phyloP scores from a whole-genome alignment of 2,888 invertebrate genomes.

The Junonia oenone region DNA sequence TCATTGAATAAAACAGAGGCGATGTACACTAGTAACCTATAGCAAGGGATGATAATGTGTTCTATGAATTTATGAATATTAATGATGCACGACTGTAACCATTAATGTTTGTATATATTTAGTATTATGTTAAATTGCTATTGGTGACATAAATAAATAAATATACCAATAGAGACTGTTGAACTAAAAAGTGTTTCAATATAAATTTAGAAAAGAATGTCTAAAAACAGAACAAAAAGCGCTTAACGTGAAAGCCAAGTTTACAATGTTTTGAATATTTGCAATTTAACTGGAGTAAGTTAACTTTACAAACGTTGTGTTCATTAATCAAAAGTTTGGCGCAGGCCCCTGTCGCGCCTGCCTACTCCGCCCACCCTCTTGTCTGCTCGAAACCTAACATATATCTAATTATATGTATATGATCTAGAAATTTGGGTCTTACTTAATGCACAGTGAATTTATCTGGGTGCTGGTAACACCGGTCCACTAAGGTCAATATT shows the following conservation, averaged over 20 bases:
- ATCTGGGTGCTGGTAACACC: slow-evolving; percentile 49
- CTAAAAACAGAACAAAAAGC: slow-evolving; percentile 19
- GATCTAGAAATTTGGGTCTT: slow-evolving; percentile 48
- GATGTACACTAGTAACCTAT: slow-evolving; percentile 8
- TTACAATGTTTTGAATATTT: slow-evolving; percentile 65
- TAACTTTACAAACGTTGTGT: slow-evolving; percentile 72
- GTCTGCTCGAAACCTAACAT: slow-evolving; percentile 42
- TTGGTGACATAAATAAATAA: slow-evolving; percentile 1
- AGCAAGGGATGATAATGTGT: slow-evolving; percentile 24
- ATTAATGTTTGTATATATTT: slow-evolving; percentile 7
- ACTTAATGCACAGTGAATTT: slow-evolving; percentile 39
- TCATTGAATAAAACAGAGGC: not conserved
- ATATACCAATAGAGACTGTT: not conserved
- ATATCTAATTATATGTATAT: slow-evolving; percentile 30
- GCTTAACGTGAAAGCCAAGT: slow-evolving; percentile 40
- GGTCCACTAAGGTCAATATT: slow-evolving; percentile 52
- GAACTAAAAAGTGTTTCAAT: not conserved
- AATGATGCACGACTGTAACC: slow-evolving; percentile 21
- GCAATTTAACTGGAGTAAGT: slow-evolving; percentile 63
- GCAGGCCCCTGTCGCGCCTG: slow-evolving; percentile 57
- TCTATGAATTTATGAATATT: slow-evolving; percentile 26
- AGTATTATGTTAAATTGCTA: not conserved
- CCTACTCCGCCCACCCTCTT: slow-evolving; percentile 54
- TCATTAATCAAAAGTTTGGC: slow-evolving; percentile 80
- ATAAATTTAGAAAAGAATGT: slow-evolving; percentile 2